These are phyloP conservation scores for Ostrea denselamellosa DNA, from an alignment of 1,140 invertebrate species.

Conservation along the genomic window DNA sequence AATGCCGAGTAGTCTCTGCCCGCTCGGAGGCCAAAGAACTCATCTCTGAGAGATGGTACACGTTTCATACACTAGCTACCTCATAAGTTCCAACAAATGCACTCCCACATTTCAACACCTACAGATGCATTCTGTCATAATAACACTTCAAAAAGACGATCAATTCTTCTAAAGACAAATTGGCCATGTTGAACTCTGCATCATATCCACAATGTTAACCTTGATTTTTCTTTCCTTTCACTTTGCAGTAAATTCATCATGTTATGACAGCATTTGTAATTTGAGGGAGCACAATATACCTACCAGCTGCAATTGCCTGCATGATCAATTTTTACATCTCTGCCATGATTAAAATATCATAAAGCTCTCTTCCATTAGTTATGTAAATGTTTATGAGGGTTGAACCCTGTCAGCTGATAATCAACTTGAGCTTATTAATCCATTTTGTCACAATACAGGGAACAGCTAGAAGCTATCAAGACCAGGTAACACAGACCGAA, in stretches of 20 bases:
- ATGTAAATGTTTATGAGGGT: slow-evolving; percentile 32
- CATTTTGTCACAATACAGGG: slow-evolving; percentile 25
- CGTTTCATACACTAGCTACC: slow-evolving; percentile 6
- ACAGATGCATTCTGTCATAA: slow-evolving; percentile 29
- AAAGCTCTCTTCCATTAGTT: slow-evolving; percentile 37
- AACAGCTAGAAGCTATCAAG: background rate
- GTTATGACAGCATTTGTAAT: background rate
- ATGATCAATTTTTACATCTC: slow-evolving; percentile 37
- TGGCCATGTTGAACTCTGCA: background rate
- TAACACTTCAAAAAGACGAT: slow-evolving; percentile 26
- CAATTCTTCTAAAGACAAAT: slow-evolving; percentile 7
- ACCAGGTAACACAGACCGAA: slow-evolving; percentile 10
- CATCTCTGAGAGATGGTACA: background rate
- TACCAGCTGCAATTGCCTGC: slow-evolving; percentile 16
- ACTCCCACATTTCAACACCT: background rate
- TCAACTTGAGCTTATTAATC: slow-evolving; percentile 19
- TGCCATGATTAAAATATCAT: slow-evolving; percentile 34
- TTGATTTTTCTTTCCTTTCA: slow-evolving; percentile 30
- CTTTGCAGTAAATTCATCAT: slow-evolving; percentile 36
- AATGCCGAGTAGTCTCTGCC: slow-evolving; percentile 57
- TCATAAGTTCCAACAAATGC: background rate
- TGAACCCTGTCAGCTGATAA: slow-evolving; percentile 33
- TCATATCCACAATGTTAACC: background rate
- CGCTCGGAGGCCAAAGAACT: background rate
- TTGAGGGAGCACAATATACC: slow-evolving; percentile 29